Conservation (phyloP, 1,140 invertebrate species). For the Scaptomyza hsui region DNA sequence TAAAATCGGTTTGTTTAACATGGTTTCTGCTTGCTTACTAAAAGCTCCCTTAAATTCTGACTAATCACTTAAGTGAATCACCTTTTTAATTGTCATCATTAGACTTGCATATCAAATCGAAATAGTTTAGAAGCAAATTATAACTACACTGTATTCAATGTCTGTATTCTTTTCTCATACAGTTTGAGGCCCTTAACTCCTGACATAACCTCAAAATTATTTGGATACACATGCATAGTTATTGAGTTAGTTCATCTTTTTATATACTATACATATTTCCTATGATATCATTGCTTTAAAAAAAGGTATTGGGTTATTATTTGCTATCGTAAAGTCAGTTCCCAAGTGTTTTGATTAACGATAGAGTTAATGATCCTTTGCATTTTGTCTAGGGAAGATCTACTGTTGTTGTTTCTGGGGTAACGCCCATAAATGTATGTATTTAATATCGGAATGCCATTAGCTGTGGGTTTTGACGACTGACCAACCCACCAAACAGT, state of each 20-base stretch:
- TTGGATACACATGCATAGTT: too few relatives aligned
- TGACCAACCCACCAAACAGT: background rate
- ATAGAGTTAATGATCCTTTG: conserved; percentile 65
- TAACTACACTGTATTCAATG: too few relatives aligned
- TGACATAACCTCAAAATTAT: too few relatives aligned
- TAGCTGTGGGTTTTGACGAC: too few relatives aligned
- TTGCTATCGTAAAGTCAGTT: background rate
- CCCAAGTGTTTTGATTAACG: conserved; percentile 25
- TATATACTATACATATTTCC: background rate
- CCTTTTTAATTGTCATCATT: conserved; percentile 4
- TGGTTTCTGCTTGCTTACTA: background rate
- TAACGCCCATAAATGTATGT: conserved; percentile 52
- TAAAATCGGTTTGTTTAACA: conserved; percentile 6
- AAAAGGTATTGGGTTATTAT: background rate
- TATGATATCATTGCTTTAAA: background rate
- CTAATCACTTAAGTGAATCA: conserved; percentile 29
- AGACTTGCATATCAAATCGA: conserved; percentile 2
- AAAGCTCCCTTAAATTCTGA: conserved; percentile 5
- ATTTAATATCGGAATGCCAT: conserved; percentile 29
- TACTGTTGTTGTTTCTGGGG: conserved; percentile 3
- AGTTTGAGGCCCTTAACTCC: too few relatives aligned
- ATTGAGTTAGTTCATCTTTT: too few relatives aligned
- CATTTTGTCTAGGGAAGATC: background rate
- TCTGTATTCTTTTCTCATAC: too few relatives aligned
- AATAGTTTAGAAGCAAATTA: background rate